A percentile compares a stretch with the other conserved stretches of the same genome.
phyloP scores from a whole-genome alignment of 2,113 vertebrate species.

The Speoplatyrhinus poulsoni region DNA sequence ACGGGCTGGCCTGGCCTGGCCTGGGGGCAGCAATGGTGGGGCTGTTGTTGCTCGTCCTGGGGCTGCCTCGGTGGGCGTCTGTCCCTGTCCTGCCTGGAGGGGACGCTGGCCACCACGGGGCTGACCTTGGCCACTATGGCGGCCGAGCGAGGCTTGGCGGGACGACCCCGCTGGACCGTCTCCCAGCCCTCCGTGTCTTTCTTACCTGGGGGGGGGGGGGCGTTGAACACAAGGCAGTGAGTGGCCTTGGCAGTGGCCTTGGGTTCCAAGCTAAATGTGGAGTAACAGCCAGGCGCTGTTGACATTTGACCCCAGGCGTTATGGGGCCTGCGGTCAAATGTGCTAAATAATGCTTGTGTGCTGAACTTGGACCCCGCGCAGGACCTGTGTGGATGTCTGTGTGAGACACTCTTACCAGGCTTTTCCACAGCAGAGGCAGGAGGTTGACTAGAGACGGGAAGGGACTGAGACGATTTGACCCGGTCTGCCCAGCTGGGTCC shows the following conservation, averaged over 20 bases:
- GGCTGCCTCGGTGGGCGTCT: conserved; percentile 59
- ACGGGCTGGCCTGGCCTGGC: conserved; percentile 35
- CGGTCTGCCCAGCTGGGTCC: conserved; percentile 96
- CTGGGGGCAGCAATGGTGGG: conserved; percentile 47
- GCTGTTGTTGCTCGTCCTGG: conserved; percentile 67
- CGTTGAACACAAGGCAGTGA: no score
- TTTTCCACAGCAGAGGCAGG: conserved; percentile 71
- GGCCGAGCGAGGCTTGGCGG: conserved; percentile 86
- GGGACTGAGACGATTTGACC: conserved; percentile 87
- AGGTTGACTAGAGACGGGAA: conserved; percentile 56
- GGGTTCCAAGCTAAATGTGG: no score
- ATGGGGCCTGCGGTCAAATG: no score
- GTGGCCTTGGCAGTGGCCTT: no score
- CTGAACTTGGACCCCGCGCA: no score
- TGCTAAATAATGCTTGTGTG: no score
- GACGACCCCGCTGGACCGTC: conserved; percentile 93
- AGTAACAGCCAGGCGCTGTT: no score
- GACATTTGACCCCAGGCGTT: no score
- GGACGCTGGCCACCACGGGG: conserved; percentile 62
- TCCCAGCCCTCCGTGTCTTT: conserved; percentile 97
- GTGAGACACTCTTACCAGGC: conserved; percentile 56
- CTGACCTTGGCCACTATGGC: conserved; percentile 78
- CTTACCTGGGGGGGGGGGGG: conserved; percentile 69
- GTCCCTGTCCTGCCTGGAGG: conserved; percentile 83
- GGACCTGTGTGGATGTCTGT: background rate